Conservation (phyloP, 2,797 vertebrate species). For the Erethizon dorsatum region DNA sequence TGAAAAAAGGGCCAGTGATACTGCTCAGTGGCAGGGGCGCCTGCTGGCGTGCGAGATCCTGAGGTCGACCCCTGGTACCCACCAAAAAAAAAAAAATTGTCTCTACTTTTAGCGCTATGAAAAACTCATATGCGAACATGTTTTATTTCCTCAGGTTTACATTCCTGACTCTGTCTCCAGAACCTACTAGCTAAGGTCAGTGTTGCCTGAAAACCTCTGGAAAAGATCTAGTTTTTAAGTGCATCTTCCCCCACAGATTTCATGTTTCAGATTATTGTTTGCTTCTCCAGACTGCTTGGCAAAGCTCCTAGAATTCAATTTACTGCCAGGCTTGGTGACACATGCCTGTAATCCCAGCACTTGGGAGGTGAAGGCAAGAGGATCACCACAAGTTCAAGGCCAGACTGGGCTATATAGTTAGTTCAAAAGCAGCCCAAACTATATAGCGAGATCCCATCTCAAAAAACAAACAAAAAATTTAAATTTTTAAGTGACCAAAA, state of each 20-base stretch:
- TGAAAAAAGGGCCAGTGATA: too few species aligned
- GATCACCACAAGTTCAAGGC: background rate
- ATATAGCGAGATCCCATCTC: background rate
- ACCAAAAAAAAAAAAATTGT: too few species aligned
- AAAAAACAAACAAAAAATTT: background rate
- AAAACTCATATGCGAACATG: background rate
- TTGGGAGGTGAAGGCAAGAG: background rate
- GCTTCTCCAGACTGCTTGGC: background rate
- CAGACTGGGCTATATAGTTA: background rate
- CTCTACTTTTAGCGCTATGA: background rate
- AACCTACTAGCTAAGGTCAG: background rate
- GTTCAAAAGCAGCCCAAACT: background rate
- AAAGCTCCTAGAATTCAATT: background rate
- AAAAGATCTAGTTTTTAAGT: constrained; percentile 28
- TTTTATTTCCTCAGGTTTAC: constrained; percentile 34
- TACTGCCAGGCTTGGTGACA: background rate
- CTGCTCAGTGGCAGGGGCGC: too few species aligned
- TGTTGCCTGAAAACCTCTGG: background rate
- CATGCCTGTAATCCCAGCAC: background rate
- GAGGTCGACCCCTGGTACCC: too few species aligned
- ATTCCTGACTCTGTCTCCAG: constrained; percentile 5
- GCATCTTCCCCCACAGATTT: background rate
- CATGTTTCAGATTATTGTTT: constrained; percentile 39
- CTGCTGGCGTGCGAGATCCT: too few species aligned
- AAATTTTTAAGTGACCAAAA: constrained; percentile 15